Evolutionary conservation across 2,888 invertebrate genomes (phyloP), one percentile per base, ranked within the genome.

Genomic region (Penaeus monodon): DNA sequence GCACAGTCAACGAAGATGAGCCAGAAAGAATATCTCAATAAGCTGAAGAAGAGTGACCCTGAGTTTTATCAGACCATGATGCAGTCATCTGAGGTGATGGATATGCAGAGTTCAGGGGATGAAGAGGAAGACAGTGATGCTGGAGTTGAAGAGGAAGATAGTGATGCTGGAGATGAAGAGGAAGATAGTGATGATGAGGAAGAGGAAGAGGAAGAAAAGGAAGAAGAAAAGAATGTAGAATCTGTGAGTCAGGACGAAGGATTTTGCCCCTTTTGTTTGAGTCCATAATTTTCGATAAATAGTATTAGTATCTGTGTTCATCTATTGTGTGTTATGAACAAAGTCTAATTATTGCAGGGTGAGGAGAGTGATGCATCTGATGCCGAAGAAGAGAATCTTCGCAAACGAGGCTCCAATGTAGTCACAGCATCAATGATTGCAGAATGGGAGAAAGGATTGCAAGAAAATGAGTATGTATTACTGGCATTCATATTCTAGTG

Each of bases 51-150:
- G 64, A 84, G 29, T 68, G 88, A 88, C 44, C 88, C 88, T 27
- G 73, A 84, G 7, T 88, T 88, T 68, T 88, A 84, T 65, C 27
- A 74, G 38, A 76, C 81, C 14, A 81, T 88, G 70, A 88, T 88
- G 88, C 80, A 88, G 76, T 80, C 84, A 10, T 29, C 80, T 3
- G 88, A 88, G 29, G 63, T 88, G 29, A 84, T 88, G 88, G 88
- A 77, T 64, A 24, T 81, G 57, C 64, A 79, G 33, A 88, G 88
- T n/a, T 84, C 84, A 27, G 70, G 29, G 10, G 84, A 81, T 27
- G 86, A 86, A 77, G 83, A 83, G 38, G 82, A 86, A 10, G 83
- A 74, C 6, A 33, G 27, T 57, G 63, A 74, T 29, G 44, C 10
- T 44, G 44, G 12, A 10, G 44, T 49, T 2, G 73, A 73, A 14